These are phyloP conservation scores for Hippasteria phrygiana DNA, from an alignment of 53 echinoderm and acorn worm genomes.

Conservation along the genomic window DNA sequence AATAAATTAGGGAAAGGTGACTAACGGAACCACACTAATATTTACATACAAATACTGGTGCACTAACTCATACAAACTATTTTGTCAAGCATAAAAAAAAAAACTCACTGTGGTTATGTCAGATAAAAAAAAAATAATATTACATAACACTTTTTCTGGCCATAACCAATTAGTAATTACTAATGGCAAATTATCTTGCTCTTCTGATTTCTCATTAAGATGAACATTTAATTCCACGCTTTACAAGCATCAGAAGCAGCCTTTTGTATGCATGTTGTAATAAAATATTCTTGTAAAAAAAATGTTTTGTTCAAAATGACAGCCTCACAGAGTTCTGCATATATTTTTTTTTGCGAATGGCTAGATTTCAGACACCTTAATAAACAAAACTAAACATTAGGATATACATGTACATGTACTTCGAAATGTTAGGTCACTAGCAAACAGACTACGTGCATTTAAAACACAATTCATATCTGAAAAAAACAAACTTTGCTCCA, in stretches of 20 bases:
- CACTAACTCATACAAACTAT: not conserved
- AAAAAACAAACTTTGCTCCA: too few relatives aligned
- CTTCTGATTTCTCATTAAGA: too few relatives aligned
- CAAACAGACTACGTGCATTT: too few relatives aligned
- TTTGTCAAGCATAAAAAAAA: not conserved
- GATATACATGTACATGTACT: too few relatives aligned
- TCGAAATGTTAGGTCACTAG: too few relatives aligned
- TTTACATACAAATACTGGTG: not conserved
- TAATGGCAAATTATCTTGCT: too few relatives aligned
- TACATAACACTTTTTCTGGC: too few relatives aligned
- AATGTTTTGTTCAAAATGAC: not conserved
- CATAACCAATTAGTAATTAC: too few relatives aligned
- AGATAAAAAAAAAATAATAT: not conserved
- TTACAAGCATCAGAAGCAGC: too few relatives aligned
- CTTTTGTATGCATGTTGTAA: not conserved
- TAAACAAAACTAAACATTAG: not conserved
- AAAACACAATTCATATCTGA: not conserved
- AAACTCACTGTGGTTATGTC: not conserved
- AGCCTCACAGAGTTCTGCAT: conserved; percentile 15
- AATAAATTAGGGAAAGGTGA: not conserved
- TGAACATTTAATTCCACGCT: too few relatives aligned
- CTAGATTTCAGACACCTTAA: not conserved
- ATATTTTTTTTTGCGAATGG: not conserved
- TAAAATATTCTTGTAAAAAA: not conserved
- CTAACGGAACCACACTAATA: not conserved